Evolutionary conservation across 2,888 invertebrate species (phyloP), one percentile per base, ranked within the genome.

Genomic region (Synergus laeviventris): DNA sequence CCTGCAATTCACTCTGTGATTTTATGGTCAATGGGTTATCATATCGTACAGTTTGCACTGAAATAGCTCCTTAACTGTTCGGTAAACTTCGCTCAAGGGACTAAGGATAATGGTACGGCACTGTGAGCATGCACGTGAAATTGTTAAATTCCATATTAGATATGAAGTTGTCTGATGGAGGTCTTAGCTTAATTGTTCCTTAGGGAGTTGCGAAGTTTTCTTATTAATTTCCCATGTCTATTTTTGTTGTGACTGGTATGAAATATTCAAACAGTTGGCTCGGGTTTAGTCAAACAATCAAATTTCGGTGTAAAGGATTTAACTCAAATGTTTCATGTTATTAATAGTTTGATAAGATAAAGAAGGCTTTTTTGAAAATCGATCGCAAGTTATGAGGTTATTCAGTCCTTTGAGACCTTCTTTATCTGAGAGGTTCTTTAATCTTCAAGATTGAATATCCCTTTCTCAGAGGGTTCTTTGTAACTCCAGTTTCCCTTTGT

Each of bases 1-100:
- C 38, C 73, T 39, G 42, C 24, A 24, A 49, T n/a, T 66, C 45
- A 8, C 8, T 12, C 38, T 45, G 9, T 66, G 56, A 54, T 73
- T 73, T 73, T 73, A 73, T 9, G 59, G 73, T 36, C 59, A 73
- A 73, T 49, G 39, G 56, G 18, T 73, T 59, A 59, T 66, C 66
- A 42, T 42, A 39, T 62, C 62, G 62, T 38, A 18, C 11, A 18
- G n/a, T 62, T 45, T 64, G 39, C 14, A 39, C 38, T 64, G 18
- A 38, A 64, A 21, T 64, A 38, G 62, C 62, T 39, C 62, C 62
- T 64, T 39, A 64, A 64, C 62, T 66, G 66, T 66, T 66, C 66
- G 16, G 42, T 66, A n/a, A 66, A 66, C 66, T 56, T 59, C 16
- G 49, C 73, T 56, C 73, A 21, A 56, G 56, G 66, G 66, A 66